These are phyloP conservation scores for Pachymerium ferrugineum DNA, from an alignment of 2,888 invertebrate genomes.

Conservation along the genomic window DNA sequence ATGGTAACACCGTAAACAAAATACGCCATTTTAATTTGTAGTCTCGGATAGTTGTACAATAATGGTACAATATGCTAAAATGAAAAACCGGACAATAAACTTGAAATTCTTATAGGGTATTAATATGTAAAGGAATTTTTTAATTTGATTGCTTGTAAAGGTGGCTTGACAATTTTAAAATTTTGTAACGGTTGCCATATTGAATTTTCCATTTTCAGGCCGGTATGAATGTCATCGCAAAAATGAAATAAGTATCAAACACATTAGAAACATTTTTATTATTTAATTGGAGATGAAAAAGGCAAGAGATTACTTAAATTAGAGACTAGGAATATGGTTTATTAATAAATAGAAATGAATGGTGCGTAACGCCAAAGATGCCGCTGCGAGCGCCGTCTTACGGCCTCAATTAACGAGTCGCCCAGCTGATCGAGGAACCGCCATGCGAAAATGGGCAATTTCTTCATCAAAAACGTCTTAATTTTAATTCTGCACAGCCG, in stretches of 20 bases:
- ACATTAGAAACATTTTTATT: too few relatives aligned
- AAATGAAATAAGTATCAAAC: too few relatives aligned
- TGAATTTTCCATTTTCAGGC: too few relatives aligned
- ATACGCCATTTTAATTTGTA: neutral
- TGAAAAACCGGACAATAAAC: neutral
- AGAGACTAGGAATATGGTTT: neutral
- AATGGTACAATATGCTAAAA: neutral
- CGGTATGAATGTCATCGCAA: too few relatives aligned
- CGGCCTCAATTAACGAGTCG: constrained; percentile 30
- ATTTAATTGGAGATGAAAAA: too few relatives aligned
- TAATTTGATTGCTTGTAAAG: too few relatives aligned
- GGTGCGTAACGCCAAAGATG: neutral
- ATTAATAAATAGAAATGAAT: neutral
- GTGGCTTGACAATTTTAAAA: too few relatives aligned
- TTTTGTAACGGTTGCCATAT: too few relatives aligned
- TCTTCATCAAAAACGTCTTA: neutral
- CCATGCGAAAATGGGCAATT: constrained; percentile 30
- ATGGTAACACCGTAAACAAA: neutral
- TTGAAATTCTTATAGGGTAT: too few relatives aligned
- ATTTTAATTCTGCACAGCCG: neutral
- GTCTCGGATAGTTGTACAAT: neutral
- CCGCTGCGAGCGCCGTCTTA: neutral
- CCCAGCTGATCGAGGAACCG: constrained; percentile 31
- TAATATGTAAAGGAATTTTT: too few relatives aligned
- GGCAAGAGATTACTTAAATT: too few relatives aligned